A percentile compares a stretch with the other conserved stretches of the same genome.
These are phyloP conservation scores for Eugnorisma glareosa DNA, from an alignment of 2,888 invertebrate genomes.

Conservation along the genomic window DNA sequence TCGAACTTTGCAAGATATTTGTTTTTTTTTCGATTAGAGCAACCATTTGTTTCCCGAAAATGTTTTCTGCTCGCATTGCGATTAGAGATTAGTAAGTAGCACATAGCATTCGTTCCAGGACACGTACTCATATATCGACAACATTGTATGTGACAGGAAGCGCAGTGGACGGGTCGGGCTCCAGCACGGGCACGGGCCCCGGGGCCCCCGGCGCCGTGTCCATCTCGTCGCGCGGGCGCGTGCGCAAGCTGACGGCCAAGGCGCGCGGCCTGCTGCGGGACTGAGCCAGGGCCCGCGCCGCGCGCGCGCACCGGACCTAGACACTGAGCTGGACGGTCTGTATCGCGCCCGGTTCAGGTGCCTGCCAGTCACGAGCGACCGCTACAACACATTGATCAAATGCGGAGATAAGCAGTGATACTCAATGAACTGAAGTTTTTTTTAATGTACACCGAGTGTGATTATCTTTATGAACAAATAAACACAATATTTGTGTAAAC, in stretches of 20 bases:
- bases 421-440: background rate
- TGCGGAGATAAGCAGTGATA: background rate
- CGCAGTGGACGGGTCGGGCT: conserved; percentile 11
- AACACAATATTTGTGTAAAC: conserved; percentile 10
- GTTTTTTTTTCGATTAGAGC: too few species aligned
- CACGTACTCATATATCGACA: too few species aligned
- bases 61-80: too few species aligned
- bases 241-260: conserved; percentile 95
- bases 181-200: conserved; percentile 29
- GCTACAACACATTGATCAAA: background rate
- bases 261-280: conserved; percentile 92
- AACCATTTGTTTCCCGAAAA: too few species aligned
- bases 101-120: background rate
- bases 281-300: conserved; percentile 67
- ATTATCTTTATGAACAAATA: background rate
- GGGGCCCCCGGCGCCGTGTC: conserved; percentile 78
- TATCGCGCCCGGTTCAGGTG: too few species aligned
- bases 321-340: too few species aligned
- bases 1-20: too few species aligned
- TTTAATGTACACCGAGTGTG: background rate
- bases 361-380: too few species aligned
- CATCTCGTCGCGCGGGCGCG: conserved; percentile 94
- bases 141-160: background rate
- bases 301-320: conserved; percentile 1
- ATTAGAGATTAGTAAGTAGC: background rate